These are phyloP conservation scores for Agelas oroides DNA, from an alignment of 37 sponge, comb jelly and placozoan species.

Conservation along the genomic window DNA sequence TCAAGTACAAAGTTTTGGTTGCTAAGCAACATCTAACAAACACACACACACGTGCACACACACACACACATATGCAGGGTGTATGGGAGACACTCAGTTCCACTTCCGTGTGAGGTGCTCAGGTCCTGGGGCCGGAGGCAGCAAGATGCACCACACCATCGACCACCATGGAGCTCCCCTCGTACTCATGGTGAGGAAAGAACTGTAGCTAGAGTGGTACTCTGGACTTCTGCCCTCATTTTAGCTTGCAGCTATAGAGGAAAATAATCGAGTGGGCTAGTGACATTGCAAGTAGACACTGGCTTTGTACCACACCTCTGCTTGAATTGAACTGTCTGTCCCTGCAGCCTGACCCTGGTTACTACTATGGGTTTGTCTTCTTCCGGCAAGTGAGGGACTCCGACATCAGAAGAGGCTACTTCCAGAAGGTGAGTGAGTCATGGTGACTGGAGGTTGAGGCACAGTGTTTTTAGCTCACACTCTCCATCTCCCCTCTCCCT, in stretches of 20 bases:
- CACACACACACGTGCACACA: not conserved
- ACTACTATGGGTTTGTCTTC: constrained; percentile 92
- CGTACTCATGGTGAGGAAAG: constrained; percentile 67
- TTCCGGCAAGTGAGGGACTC: constrained; percentile 93
- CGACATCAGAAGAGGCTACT: constrained; percentile 94
- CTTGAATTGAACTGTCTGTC: not conserved
- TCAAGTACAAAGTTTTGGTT: too few relatives aligned
- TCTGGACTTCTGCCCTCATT: too few relatives aligned
- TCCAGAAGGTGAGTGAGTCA: constrained; percentile 90
- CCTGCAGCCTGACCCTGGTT: constrained; percentile 70
- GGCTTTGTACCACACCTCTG: too few relatives aligned
- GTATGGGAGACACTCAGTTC: constrained; percentile 96
- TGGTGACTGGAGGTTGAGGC: too few relatives aligned
- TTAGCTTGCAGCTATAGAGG: too few relatives aligned
- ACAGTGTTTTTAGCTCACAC: not conserved
- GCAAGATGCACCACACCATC: constrained; percentile 1
- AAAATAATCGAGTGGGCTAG: too few relatives aligned
- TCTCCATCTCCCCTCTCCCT: not conserved
- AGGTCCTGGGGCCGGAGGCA: constrained; percentile 84
- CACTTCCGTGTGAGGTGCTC: constrained; percentile 88
- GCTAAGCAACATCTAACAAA: too few relatives aligned
- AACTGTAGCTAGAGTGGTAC: not conserved
- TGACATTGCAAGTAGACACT: too few relatives aligned
- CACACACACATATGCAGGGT: constrained; percentile 54
- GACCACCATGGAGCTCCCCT: constrained; percentile 69